These are phyloP conservation scores for Cyprinodon diabolis DNA, from an alignment of 2,797 vertebrate species.

Conservation along the genomic window DNA sequence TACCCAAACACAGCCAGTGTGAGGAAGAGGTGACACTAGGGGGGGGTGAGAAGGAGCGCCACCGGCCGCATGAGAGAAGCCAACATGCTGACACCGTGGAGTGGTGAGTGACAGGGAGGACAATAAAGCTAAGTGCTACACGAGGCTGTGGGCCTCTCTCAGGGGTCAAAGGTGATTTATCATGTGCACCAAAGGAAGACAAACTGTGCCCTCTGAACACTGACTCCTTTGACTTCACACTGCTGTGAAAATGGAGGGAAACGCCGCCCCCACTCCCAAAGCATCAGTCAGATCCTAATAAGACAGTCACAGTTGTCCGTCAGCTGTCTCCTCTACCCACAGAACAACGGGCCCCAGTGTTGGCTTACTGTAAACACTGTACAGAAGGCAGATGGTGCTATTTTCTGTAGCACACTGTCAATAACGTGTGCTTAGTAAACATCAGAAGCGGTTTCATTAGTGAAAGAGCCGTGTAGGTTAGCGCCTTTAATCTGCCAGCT, in stretches of 20 bases:
- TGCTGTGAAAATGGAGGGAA: constrained; percentile 27
- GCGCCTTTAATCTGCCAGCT: constrained; percentile 14
- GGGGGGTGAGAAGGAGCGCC: constrained; percentile 10
- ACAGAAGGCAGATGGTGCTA: constrained; percentile 7
- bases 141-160: constrained; percentile 31
- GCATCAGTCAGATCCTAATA: constrained; percentile 52
- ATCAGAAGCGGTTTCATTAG: neutral
- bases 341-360: constrained; percentile 22
- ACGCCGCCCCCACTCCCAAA: constrained; percentile 25
- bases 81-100: constrained; percentile 28
- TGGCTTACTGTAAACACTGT: constrained; percentile 40
- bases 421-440: constrained; percentile 1
- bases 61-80: constrained; percentile 12
- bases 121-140: constrained; percentile 44
- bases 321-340: constrained; percentile 28
- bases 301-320: constrained; percentile 53
- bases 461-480: neutral
- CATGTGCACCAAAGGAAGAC: constrained; percentile 22
- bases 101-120: constrained; percentile 44
- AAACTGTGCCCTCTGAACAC: constrained; percentile 9
- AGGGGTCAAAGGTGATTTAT: constrained; percentile 55
- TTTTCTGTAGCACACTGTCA: constrained; percentile 2
- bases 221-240: constrained; percentile 37
- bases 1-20: constrained; percentile 22
- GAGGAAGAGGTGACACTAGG: neutral